phyloP scores from a whole-genome alignment of 1,140 invertebrate species.

The Zaprionus africanus region DNA sequence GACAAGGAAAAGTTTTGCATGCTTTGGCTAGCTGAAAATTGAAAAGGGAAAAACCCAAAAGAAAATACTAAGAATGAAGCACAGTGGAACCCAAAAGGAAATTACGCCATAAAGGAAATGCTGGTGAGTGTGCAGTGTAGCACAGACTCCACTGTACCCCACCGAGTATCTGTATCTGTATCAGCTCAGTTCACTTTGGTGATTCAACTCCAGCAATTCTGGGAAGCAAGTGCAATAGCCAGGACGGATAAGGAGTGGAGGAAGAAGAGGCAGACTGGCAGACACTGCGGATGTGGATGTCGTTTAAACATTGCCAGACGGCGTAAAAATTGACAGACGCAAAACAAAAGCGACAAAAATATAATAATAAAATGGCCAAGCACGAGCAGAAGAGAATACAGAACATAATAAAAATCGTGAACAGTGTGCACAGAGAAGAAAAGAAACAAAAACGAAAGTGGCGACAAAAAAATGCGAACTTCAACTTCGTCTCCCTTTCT shows the following conservation, averaged over 20 bases:
- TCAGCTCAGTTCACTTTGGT: slow-evolving; percentile 12
- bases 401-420: slow-evolving; percentile 26
- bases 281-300: slow-evolving; percentile 75
- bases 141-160: not conserved
- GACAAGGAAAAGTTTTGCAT: slow-evolving; percentile 28
- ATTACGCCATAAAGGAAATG: not conserved
- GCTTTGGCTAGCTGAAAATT: slow-evolving; percentile 36
- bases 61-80: not conserved
- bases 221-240: slow-evolving; percentile 77
- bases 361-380: slow-evolving; percentile 24
- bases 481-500: not conserved
- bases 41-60: slow-evolving; percentile 4
- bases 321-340: slow-evolving; percentile 78
- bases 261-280: slow-evolving; percentile 16
- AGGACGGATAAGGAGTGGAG: slow-evolving; percentile 37
- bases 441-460: slow-evolving; percentile 58
- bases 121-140: not conserved
- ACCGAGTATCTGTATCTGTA: slow-evolving; percentile 1
- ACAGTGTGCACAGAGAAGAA: not conserved
- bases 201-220: slow-evolving; percentile 52
- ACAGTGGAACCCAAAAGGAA: not conserved
- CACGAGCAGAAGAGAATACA: slow-evolving; percentile 13
- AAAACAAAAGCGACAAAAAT: slow-evolving; percentile 63
- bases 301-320: slow-evolving; percentile 79
- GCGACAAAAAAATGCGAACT: slow-evolving; percentile 28